Evolutionary conservation across 2,888 invertebrate species (phyloP).

Genomic region (Agrenia bidenticulata): DNA sequence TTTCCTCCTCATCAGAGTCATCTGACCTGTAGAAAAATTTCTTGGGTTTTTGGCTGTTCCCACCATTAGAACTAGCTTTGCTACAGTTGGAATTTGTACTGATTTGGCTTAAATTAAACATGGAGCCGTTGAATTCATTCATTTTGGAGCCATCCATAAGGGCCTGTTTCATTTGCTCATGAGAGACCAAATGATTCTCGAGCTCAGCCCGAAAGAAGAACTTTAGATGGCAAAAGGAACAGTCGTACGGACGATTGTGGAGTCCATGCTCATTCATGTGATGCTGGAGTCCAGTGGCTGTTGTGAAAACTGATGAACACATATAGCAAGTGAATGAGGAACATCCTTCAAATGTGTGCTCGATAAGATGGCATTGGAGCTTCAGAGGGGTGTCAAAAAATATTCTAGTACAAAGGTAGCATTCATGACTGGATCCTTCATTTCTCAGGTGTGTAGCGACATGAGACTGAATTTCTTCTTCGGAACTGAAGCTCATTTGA

Average conservation of each 20-base stretch:
- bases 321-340: slow-evolving; percentile 81
- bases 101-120: slow-evolving; percentile 26
- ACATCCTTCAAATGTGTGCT: slow-evolving; percentile 87
- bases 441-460: slow-evolving; percentile 62
- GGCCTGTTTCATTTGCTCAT: slow-evolving; percentile 52
- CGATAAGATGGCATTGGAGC: slow-evolving; percentile 84
- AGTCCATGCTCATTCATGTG: slow-evolving; percentile 82
- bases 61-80: slow-evolving; percentile 22
- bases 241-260: slow-evolving; percentile 80
- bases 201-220: slow-evolving; percentile 89
- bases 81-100: slow-evolving; percentile 17
- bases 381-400: slow-evolving; percentile 71
- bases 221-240: slow-evolving; percentile 75
- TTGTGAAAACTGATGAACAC: slow-evolving; percentile 82
- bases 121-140: not conserved
- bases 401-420: slow-evolving; percentile 73
- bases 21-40: slow-evolving; percentile 53
- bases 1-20: slow-evolving; percentile 52
- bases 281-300: slow-evolving; percentile 75
- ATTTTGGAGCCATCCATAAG: slow-evolving; percentile 28
- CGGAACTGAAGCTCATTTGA: slow-evolving; percentile 65
- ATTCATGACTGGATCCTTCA: slow-evolving; percentile 66
- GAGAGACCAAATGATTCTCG: slow-evolving; percentile 71
- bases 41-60: slow-evolving; percentile 3
- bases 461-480: slow-evolving; percentile 66